Evolutionary conservation across 2,888 invertebrate genomes (phyloP).

Genomic region (Gastrophysa polygoni): DNA sequence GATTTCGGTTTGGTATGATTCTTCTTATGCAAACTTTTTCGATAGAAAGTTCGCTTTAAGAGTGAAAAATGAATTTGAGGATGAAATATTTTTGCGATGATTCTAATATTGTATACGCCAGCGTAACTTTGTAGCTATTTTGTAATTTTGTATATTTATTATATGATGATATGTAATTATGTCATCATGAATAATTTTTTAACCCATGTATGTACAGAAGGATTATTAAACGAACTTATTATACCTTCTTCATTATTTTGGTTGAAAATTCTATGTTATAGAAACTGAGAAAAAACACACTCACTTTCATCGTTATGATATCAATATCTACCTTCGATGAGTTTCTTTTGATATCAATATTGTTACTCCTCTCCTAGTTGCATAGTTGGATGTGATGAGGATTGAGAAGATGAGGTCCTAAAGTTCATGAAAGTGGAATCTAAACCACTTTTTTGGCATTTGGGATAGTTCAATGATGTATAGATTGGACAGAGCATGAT

Average conservation of each 20-base stretch:
- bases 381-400: too few relatives aligned
- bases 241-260: neutral
- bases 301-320: too few relatives aligned
- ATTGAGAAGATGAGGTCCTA: too few relatives aligned
- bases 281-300: too few relatives aligned
- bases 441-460: too few relatives aligned
- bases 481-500: too few relatives aligned
- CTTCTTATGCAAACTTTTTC: slow-evolving; percentile 37
- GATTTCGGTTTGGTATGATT: slow-evolving; percentile 79
- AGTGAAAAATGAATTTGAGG: slow-evolving; percentile 1
- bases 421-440: too few relatives aligned
- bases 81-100: slow-evolving; percentile 20
- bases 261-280: too few relatives aligned
- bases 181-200: slow-evolving; percentile 20
- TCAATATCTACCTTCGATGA: too few relatives aligned
- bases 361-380: too few relatives aligned
- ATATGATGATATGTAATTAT: slow-evolving; percentile 29
- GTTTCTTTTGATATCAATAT: too few relatives aligned
- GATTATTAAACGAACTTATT: slow-evolving; percentile 16
- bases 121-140: slow-evolving; percentile 26
- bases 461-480: too few relatives aligned
- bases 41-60: slow-evolving; percentile 37
- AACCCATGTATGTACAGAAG: slow-evolving; percentile 26
- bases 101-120: slow-evolving; percentile 18
- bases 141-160: slow-evolving; percentile 39